Evolutionary conservation across 92 coral and sea anemone genomes (phyloP).

Genomic region (Chrysogorgia sp.): DNA sequence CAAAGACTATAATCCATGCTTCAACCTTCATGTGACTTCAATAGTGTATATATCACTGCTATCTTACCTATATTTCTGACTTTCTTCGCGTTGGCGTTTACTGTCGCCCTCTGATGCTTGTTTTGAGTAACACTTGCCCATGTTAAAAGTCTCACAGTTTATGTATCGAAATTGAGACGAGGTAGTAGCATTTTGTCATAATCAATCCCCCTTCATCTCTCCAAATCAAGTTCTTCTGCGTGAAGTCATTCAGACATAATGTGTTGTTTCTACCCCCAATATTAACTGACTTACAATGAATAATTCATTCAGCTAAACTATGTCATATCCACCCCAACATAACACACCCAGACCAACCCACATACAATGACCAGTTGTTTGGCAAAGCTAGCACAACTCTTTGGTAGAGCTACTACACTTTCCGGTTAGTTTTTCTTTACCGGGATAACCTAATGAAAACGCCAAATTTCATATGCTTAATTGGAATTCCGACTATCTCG

Average conservation of each 20-base stretch:
- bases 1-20: no score
- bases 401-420: no score
- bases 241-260: neutral
- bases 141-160: slow-evolving; percentile 6
- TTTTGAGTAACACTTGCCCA: slow-evolving; percentile 34
- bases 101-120: neutral
- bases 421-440: no score
- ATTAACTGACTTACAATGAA: neutral
- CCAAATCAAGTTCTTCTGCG: neutral
- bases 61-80: slow-evolving; percentile 39
- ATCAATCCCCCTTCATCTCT: neutral
- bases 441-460: no score
- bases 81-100: neutral
- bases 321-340: slow-evolving; percentile 1
- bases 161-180: neutral
- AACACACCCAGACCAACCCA: slow-evolving; percentile 27
- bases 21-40: neutral
- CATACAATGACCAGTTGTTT: neutral
- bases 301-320: slow-evolving; percentile 25
- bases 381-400: no score
- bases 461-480: no score
- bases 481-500: no score
- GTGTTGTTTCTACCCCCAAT: neutral
- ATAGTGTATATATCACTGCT: no score
- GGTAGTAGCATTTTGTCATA: neutral